Percentiles rank a stretch among this genome's conserved stretches.
Conservation (phyloP, 2,888 invertebrate genomes). For the Antitype chi region DNA sequence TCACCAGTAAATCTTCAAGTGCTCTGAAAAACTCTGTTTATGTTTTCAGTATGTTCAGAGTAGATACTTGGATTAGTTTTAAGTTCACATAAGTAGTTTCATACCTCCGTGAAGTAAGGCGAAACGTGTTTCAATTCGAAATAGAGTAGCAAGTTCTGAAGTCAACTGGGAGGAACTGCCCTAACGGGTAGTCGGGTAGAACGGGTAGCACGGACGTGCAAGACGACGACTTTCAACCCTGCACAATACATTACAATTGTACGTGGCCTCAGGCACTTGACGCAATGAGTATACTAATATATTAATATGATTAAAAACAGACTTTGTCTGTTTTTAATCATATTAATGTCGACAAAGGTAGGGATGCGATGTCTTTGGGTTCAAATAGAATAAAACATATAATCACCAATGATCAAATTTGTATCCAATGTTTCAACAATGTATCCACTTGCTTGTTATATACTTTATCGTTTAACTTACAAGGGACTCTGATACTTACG, state of each 20-base stretch:
- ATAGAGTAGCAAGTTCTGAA: slow-evolving; percentile 54
- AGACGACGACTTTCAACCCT: slow-evolving; percentile 45
- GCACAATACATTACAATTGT: slow-evolving; percentile 53
- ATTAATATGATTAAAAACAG: too few species aligned
- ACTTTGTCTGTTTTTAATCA: slow-evolving; percentile 1
- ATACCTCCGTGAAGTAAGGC: slow-evolving; percentile 9
- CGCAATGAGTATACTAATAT: slow-evolving; percentile 19
- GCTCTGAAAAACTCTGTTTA: slow-evolving; percentile 5
- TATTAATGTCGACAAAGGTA: neutral
- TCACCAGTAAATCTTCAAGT: neutral
- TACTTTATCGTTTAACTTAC: neutral
- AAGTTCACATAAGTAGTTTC: slow-evolving; percentile 25
- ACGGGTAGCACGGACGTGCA: slow-evolving; percentile 40
- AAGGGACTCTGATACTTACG: neutral
- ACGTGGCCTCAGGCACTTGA: slow-evolving; percentile 44
- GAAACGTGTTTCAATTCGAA: slow-evolving; percentile 48
- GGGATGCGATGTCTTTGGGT: neutral
- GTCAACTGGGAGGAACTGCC: slow-evolving; percentile 44
- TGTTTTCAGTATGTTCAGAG: neutral
- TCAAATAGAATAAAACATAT: neutral
- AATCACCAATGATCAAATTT: too few species aligned
- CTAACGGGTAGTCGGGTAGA: slow-evolving; percentile 17
- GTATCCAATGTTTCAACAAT: too few species aligned
- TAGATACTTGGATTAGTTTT: slow-evolving; percentile 18
- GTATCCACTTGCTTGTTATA: neutral